Conservation (phyloP, 2,113 vertebrate genomes). For the Grallaria varia region DNA sequence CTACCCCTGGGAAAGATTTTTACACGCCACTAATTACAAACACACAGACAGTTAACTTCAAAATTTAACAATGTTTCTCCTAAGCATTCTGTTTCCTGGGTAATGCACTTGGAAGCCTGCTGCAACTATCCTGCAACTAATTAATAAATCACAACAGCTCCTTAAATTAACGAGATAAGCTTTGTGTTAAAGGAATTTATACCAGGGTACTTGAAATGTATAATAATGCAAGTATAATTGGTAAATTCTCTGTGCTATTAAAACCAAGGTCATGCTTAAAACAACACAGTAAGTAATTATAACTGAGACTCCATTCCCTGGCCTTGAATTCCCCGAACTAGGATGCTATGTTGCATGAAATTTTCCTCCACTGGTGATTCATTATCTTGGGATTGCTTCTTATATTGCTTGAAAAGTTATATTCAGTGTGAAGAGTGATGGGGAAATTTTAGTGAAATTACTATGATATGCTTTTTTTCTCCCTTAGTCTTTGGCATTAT, state of each 20-base stretch:
- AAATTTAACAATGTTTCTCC: neutral
- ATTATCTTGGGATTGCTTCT: neutral
- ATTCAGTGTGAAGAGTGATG: neutral
- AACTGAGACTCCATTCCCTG: neutral
- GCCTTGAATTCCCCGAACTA: neutral
- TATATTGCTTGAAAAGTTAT: neutral
- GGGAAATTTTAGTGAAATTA: neutral
- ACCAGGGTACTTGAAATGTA: neutral
- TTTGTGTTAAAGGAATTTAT: neutral
- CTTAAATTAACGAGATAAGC: neutral
- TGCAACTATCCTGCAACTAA: neutral
- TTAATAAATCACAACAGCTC: neutral
- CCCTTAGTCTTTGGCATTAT: slow-evolving; percentile 24
- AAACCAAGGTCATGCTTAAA: neutral
- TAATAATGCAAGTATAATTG: neutral
- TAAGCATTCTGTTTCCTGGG: neutral
- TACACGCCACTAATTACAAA: neutral
- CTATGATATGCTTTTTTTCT: neutral
- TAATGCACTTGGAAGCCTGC: neutral
- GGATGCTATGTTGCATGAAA: neutral
- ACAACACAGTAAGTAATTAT: neutral
- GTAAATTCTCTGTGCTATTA: neutral
- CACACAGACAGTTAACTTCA: neutral
- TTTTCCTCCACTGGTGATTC: neutral
- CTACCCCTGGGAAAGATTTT: neutral